Evolutionary conservation across 2,888 invertebrate genomes (phyloP).

Genomic region (Lasius fuliginosus): DNA sequence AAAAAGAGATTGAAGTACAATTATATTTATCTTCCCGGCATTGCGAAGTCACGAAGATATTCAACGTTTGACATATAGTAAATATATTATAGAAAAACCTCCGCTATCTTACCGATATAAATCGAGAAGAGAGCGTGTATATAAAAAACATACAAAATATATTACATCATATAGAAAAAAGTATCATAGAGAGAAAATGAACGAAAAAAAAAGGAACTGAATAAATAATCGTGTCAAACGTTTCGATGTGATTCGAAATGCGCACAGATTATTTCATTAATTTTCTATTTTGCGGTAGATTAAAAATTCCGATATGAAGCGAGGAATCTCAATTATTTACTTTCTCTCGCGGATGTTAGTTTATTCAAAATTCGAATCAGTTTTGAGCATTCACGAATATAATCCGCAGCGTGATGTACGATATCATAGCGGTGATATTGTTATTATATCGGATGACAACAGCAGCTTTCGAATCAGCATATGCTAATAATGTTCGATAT

Average conservation of each 20-base stretch:
- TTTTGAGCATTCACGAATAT: neutral
- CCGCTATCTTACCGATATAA: neutral
- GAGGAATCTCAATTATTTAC: neutral
- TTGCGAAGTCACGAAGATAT: conserved; percentile 20
- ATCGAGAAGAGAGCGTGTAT: neutral
- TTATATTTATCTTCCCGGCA: conserved; percentile 42
- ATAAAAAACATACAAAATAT: neutral
- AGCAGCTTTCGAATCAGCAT: conserved; percentile 32
- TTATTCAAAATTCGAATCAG: neutral
- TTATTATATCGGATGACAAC: conserved; percentile 12
- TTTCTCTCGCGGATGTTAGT: neutral
- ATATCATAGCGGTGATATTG: conserved; percentile 8
- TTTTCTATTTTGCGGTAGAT: neutral
- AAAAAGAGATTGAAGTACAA: conserved; percentile 20
- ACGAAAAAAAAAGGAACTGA: neutral
- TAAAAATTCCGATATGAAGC: neutral
- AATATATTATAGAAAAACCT: neutral
- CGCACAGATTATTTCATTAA: neutral
- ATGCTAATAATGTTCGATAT: conserved; percentile 38
- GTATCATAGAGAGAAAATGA: neutral
- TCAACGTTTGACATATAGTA: conserved; percentile 35
- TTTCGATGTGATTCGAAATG: neutral
- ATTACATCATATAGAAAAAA: neutral
- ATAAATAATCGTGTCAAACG: neutral
- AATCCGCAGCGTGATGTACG: neutral